These are phyloP conservation scores for Alouatta palliata DNA, from an alignment of 2,113 vertebrate genomes.

Conservation along the genomic window DNA sequence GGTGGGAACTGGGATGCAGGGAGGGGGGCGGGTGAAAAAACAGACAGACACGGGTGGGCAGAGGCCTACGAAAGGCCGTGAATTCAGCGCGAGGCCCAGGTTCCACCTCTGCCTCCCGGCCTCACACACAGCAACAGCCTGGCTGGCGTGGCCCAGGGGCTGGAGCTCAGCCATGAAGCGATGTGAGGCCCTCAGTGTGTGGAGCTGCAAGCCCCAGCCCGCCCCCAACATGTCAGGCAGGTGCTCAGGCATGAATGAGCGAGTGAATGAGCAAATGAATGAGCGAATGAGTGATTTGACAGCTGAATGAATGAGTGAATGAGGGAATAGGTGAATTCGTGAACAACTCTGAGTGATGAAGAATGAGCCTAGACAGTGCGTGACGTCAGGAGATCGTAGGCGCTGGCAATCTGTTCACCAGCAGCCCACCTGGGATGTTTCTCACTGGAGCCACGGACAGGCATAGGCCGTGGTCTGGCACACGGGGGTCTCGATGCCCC, in stretches of 20 bases:
- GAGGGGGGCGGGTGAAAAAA: not conserved
- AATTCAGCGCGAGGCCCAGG: rapidly evolving
- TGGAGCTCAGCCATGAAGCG: too few species aligned
- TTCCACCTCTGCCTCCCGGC: not conserved
- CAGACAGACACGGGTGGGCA: conserved; percentile 39
- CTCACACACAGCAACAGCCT: not conserved
- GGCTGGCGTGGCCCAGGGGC: not conserved
- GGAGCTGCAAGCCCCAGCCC: rapidly evolving
- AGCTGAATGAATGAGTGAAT: not conserved
- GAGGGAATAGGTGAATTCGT: not conserved
- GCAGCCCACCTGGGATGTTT: not conserved
- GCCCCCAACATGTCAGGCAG: not conserved
- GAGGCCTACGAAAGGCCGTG: not conserved
- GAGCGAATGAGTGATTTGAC: not conserved
- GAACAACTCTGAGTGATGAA: too few species aligned
- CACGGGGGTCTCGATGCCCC: not conserved
- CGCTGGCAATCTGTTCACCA: too few species aligned
- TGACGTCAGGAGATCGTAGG: too few species aligned
- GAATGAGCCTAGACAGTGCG: too few species aligned
- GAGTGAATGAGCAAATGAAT: not conserved
- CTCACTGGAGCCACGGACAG: rapidly evolving
- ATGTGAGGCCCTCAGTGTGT: rapidly evolving
- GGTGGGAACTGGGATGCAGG: not conserved
- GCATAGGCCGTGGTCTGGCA: not conserved
- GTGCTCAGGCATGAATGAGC: not conserved